Evolutionary conservation across 1,140 invertebrate species (phyloP), one percentile per base, ranked within the genome.

Genomic region (Steinernema feltiae): DNA sequence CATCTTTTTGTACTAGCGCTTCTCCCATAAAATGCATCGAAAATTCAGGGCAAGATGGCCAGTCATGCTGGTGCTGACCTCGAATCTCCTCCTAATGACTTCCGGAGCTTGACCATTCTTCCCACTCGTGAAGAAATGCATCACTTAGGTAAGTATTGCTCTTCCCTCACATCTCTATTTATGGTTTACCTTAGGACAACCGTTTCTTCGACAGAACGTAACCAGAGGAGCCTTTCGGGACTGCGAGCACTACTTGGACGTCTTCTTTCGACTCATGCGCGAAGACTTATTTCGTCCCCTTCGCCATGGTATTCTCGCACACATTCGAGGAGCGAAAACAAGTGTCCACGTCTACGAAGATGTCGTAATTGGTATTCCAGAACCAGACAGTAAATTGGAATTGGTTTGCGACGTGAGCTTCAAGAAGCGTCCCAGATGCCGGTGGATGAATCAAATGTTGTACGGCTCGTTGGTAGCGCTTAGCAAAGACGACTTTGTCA

Each of bases 401-500:
- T 12, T 46, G 41, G 41, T 46, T n/a, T 46, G 7, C 41, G 41
- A 46, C 7, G 41, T n/a, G 41, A 46, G n/a, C 7, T 46, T 46
- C n/a, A 7, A n/a, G 7, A n/a, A 7, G 7, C 41, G 69, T n/a
- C n/a, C n/a, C 53, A 80, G 69, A 32, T 17, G 17, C 73, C 70
- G 41, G 18, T 81, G 31, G 48, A 63, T 46, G 48, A 90, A 90
- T 82, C 87, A 90, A 70, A 89, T 93, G 31, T 89, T 92, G 82
- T 90, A 87, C 86, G 92, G 92, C 0, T 91, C 91, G 0, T 85
- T 93, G n/a, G 79, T 93, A 0, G 90, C 91, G 76, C 89, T 94
- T 30, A 91, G 91, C 0, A 87, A 79, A 12, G 90, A 92, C 82
- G 88, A 91, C 69, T 93, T 93, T 84, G 85, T 89, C 31, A 89